Base-by-base conservation (phyloP, 2,888 invertebrate genomes). In the Lacanobia oleracea region DNA sequence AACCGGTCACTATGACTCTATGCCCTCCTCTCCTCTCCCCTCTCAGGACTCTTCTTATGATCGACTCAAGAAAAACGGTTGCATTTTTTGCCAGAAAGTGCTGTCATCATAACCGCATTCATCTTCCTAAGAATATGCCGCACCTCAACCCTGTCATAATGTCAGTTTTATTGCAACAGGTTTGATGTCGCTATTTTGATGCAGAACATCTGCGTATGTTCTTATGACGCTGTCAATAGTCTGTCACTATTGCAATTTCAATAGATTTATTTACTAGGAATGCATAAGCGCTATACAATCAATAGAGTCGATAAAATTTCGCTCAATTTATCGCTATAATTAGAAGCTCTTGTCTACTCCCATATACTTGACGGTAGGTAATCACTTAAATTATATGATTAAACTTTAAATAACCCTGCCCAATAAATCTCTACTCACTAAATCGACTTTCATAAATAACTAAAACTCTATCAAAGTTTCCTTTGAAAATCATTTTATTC, bases 361-460 rank as follows among this genome's bases (percentile, higher is more conserved):
- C 12, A 23, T 12, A 21, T 27, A 69, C 7, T 69, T 57, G 33
- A 50, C n/a, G 12, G n/a, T 37, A 40, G 10, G 14, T 23, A 43
- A 50, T 56, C 33, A 68, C 43, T 57, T 56, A 37, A 73, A 50
- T 14, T 23, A 51, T 45, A 43, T 18, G 6, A 72, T 72, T 12
- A 33, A 60, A 56, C 48, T 57, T 56, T 5, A 43, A 50, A 43
- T 27, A 27, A 33, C 53, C 33, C 16, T 5, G 5, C 27, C 50
- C 14, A 21, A 23, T 54, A 79, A 61, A 51, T 56, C 7, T 4
- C 60, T 73, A 80, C 18, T 33, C 23, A 51, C 53, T 18, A 73
- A 74, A 75, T 40, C 53, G 50, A 64, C 18, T 37, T 74, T 60
- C 54, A 75, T 54, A 54, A 65, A 80, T 61, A 45, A 75, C 61